Evolutionary conservation across 2,888 invertebrate species (phyloP), one percentile per base, ranked within the genome.

Genomic region (Cryptus viduatorius): DNA sequence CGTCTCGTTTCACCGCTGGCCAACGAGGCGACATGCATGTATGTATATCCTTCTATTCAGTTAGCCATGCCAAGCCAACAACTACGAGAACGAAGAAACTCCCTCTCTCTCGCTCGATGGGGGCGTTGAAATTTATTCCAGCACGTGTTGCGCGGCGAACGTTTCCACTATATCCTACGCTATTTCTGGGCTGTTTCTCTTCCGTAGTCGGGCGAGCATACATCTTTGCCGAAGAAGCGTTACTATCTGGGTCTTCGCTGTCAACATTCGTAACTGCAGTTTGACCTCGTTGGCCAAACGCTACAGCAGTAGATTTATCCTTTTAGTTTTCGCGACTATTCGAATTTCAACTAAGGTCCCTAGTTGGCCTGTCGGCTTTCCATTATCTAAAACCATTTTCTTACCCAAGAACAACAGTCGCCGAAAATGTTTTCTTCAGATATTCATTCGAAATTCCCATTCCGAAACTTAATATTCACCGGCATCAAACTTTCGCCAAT

Each of bases 41-140:
- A 78, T 50, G 48, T 46, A 78, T 69, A 79, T 64, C 61, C 65
- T 46, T 46, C 42, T 16, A 50, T 72, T 71, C 44, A 59, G 73
- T 75, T 61, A 59, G 14, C 69, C n/a, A 44, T 53, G 69, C 83
- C 79, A 75, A 73, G 50, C 53, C 64, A 67, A 44, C 72, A 44
- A 53, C 42, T 44, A 37, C 14, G 46, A 48, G 50, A 24, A 71
- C 44, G 77, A 67, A 37, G n/a, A 61, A 61, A 29, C 29, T 12
- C 61, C 12, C 29, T 37, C 37, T 8, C 37, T 2, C 48, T 10
- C 48, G 48, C 37, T 48, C 31, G n/a, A 5, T 46, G 3, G 61
- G 59, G 31, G 50, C 37, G 48, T 68, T 50, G 67, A 79, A 83
- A 83, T 83, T 83, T 83, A 83, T 83, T 83, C 83, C 68, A 79